Conservation (phyloP, 2,113 vertebrate genomes). For the Serranochromis macrocephalus region DNA sequence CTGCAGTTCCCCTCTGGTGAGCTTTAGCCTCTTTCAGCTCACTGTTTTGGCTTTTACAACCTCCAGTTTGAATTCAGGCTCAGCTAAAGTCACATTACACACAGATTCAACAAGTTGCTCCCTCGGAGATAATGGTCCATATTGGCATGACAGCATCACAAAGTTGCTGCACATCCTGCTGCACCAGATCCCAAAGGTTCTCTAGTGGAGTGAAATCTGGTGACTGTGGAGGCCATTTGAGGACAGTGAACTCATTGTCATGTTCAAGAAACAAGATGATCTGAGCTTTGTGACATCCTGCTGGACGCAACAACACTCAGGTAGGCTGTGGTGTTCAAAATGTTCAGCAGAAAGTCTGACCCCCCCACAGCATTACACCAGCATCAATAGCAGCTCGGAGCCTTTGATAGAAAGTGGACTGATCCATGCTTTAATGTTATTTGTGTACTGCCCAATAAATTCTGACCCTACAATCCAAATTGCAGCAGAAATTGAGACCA, state of each 20-base stretch:
- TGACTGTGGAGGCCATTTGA: neutral
- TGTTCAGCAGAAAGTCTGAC: neutral
- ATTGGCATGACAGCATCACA: neutral
- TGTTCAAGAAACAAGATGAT: neutral
- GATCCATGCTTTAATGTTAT: neutral
- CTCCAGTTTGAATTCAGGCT: neutral
- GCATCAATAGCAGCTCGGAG: fast-evolving
- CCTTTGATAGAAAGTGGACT: neutral
- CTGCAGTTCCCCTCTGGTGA: neutral
- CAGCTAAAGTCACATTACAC: neutral
- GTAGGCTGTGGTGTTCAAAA: neutral
- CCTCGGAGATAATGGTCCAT: neutral
- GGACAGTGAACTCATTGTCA: neutral
- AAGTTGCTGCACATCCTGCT: neutral
- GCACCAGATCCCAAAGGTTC: neutral
- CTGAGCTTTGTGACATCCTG: neutral
- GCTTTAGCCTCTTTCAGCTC: neutral
- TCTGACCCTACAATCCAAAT: neutral
- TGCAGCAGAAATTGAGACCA: neutral
- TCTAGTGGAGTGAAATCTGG: neutral
- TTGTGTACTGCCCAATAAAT: neutral
- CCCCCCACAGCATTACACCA: neutral
- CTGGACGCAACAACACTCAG: neutral
- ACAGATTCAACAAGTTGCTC: neutral
- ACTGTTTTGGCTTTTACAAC: neutral